Evolutionary conservation across 2,888 invertebrate species (phyloP).

Genomic region (Drosophila fulvimacula): DNA sequence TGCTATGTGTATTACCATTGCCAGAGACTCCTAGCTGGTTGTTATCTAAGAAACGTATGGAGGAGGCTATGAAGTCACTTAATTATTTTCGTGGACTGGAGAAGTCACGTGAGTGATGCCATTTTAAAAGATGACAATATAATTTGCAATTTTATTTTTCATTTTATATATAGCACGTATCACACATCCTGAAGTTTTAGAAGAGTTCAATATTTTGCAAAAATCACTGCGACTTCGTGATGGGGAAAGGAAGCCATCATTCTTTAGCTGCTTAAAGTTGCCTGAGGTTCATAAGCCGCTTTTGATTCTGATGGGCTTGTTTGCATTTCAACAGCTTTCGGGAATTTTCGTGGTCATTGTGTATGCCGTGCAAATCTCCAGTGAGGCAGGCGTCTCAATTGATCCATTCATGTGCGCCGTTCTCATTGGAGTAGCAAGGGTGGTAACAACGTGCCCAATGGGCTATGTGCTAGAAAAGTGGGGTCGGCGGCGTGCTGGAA

Average conservation of each 20-base stretch:
- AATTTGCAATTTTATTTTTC: neutral
- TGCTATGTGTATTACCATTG: slow-evolving; percentile 86
- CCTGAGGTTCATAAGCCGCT: slow-evolving; percentile 84
- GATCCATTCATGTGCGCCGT: slow-evolving; percentile 89
- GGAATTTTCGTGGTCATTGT: slow-evolving; percentile 90
- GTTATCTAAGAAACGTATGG: slow-evolving; percentile 86
- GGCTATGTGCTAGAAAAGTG: slow-evolving; percentile 88
- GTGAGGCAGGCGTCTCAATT: slow-evolving; percentile 87
- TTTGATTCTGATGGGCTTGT: slow-evolving; percentile 87
- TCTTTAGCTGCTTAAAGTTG: slow-evolving; percentile 65
- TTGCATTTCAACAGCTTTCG: slow-evolving; percentile 89
- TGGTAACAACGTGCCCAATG: slow-evolving; percentile 87
- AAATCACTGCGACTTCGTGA: slow-evolving; percentile 72
- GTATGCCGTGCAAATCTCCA: slow-evolving; percentile 89
- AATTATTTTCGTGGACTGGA: slow-evolving; percentile 87
- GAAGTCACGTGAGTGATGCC: slow-evolving; percentile 64
- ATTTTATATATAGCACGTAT: slow-evolving; percentile 63
- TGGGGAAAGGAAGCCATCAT: slow-evolving; percentile 73
- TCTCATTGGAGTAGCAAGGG: slow-evolving; percentile 88
- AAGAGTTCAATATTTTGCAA: slow-evolving; percentile 76
- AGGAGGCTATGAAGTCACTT: slow-evolving; percentile 87
- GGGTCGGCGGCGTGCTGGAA: slow-evolving; percentile 88
- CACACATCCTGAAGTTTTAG: slow-evolving; percentile 76
- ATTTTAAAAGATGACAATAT: neutral
- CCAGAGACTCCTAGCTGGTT: slow-evolving; percentile 91